These are phyloP conservation scores for Turritopsis rubra DNA, from an alignment of 30 jellyfish, hydroid and myxozoan genomes.

Conservation along the genomic window DNA sequence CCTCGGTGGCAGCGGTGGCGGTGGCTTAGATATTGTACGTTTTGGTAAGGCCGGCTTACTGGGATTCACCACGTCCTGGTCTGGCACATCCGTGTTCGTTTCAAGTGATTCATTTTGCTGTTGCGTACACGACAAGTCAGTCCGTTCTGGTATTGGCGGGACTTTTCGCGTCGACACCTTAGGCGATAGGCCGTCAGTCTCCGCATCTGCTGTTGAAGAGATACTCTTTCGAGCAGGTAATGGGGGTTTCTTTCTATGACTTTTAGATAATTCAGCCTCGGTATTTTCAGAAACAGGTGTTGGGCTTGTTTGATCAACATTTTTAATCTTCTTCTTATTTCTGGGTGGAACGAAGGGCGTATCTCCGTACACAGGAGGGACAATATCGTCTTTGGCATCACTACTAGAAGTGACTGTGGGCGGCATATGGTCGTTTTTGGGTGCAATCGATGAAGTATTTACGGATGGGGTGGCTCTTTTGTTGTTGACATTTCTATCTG, in stretches of 20 bases:
- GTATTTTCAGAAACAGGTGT: neutral
- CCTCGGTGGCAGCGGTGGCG: conserved; percentile 46
- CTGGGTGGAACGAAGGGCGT: neutral
- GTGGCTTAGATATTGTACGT: conserved; percentile 23
- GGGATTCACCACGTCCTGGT: neutral
- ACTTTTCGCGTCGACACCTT: neutral
- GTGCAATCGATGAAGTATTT: neutral
- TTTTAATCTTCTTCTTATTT: neutral
- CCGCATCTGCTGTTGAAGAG: neutral
- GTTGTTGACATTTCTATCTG: neutral
- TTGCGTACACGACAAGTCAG: neutral
- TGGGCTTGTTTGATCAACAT: neutral
- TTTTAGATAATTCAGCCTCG: neutral
- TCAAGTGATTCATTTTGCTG: neutral
- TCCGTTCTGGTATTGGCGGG: neutral
- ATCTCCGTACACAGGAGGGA: neutral
- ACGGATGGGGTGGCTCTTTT: neutral
- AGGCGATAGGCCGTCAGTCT: neutral
- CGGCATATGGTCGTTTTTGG: neutral
- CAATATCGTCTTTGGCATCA: neutral
- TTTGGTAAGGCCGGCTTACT: conserved; percentile 28
- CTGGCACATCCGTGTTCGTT: neutral
- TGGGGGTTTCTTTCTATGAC: neutral
- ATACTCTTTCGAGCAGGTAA: neutral
- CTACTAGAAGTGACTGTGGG: neutral